phyloP scores from a whole-genome alignment of 2,797 vertebrate genomes.

The Tachyglossus aculeatus region DNA sequence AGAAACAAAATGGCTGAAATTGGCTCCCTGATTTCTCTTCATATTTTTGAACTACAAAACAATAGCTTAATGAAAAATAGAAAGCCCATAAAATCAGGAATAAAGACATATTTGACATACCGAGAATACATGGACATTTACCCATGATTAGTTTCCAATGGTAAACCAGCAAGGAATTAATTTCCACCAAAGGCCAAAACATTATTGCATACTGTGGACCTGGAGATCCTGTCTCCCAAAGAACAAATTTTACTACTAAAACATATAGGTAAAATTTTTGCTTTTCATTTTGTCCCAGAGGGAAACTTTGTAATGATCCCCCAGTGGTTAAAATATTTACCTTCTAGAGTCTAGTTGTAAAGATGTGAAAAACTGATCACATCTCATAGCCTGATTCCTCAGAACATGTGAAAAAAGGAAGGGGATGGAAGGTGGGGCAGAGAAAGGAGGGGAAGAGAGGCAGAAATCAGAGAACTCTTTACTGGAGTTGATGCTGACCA shows the following conservation, averaged over 20 bases:
- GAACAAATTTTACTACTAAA: neutral
- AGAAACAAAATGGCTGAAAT: slow-evolving; percentile 42
- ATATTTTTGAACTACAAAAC: slow-evolving; percentile 11
- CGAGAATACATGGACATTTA: neutral
- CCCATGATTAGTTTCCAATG: slow-evolving; percentile 1
- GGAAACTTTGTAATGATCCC: slow-evolving; percentile 5
- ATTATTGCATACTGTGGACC: neutral
- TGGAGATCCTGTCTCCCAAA: neutral
- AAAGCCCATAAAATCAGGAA: slow-evolving; percentile 30
- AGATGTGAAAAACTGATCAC: slow-evolving; percentile 6
- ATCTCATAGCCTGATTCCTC: neutral
- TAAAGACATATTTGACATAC: slow-evolving; percentile 1
- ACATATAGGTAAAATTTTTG: neutral
- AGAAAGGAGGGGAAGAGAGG: neutral
- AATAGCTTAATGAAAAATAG: slow-evolving; percentile 34
- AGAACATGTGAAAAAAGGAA: too few species aligned
- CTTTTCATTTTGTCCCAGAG: slow-evolving; percentile 16
- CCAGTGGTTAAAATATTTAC: neutral
- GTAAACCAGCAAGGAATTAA: neutral
- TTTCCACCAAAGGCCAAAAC: neutral
- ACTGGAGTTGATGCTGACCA: neutral
- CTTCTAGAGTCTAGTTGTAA: neutral
- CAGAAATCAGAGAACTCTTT: neutral
- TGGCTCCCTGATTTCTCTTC: neutral
- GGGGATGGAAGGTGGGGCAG: neutral